These are phyloP conservation scores for Takifugu rubripes DNA, from an alignment of 2,797 vertebrate species.

Conservation along the genomic window DNA sequence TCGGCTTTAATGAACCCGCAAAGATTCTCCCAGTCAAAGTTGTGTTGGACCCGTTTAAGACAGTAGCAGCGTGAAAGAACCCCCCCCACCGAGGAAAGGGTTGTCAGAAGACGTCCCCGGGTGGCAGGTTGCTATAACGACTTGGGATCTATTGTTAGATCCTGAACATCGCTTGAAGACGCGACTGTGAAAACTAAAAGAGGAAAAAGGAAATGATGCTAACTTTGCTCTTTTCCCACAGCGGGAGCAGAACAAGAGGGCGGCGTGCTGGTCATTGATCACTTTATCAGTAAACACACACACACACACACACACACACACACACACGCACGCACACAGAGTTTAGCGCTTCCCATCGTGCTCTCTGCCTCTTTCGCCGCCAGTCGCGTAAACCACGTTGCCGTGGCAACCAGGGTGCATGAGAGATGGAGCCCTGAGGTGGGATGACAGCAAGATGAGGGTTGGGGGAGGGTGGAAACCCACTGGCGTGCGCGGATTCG, in stretches of 20 bases:
- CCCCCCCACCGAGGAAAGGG: too few species aligned
- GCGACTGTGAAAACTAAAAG: neutral
- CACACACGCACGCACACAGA: neutral
- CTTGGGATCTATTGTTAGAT: too few species aligned
- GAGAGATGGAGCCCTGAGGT: constrained; percentile 52
- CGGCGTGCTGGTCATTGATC: neutral
- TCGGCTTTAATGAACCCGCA: too few species aligned
- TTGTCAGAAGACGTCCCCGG: too few species aligned
- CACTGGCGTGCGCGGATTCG: constrained; percentile 19
- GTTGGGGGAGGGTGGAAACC: constrained; percentile 8
- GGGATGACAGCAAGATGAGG: constrained; percentile 23
- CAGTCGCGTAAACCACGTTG: constrained; percentile 55
- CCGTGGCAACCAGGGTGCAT: constrained; percentile 66
- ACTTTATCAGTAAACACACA: neutral
- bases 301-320: too few species aligned
- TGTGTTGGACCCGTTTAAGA: too few species aligned
- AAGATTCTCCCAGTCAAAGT: too few species aligned
- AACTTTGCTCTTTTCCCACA: constrained; percentile 4
- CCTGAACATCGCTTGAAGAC: too few species aligned
- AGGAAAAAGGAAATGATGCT: constrained; percentile 13
- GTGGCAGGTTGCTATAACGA: too few species aligned
- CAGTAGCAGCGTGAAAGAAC: too few species aligned
- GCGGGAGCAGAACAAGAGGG: neutral
- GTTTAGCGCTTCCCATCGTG: constrained; percentile 35
- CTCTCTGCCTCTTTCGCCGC: constrained; percentile 23